Evolutionary conservation across 1,140 invertebrate species (phyloP).

Genomic region (Leptopilina clavipes): DNA sequence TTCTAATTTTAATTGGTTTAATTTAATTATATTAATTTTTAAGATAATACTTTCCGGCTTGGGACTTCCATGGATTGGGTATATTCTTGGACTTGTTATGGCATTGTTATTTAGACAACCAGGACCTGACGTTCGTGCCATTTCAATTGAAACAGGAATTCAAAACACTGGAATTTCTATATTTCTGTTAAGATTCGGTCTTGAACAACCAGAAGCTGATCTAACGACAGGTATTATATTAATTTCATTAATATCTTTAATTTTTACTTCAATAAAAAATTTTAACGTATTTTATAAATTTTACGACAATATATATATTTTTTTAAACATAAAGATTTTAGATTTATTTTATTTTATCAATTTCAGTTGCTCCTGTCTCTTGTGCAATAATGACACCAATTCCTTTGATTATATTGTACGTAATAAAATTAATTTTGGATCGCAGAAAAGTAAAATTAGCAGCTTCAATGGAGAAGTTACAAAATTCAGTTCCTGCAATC

Average conservation of each 20-base stretch:
- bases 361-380: slow-evolving; percentile 87
- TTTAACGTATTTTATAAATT: too few species aligned
- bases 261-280: too few species aligned
- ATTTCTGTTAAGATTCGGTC: slow-evolving; percentile 83
- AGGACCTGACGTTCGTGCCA: slow-evolving; percentile 84
- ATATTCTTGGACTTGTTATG: slow-evolving; percentile 81
- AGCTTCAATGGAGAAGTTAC: slow-evolving; percentile 53
- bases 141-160: slow-evolving; percentile 94
- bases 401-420: slow-evolving; percentile 81
- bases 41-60: slow-evolving; percentile 89
- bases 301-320: too few species aligned
- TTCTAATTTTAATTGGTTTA: neutral
- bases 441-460: slow-evolving; percentile 55
- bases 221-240: slow-evolving; percentile 83
- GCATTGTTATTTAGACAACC: slow-evolving; percentile 79
- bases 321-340: too few species aligned
- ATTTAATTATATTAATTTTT: slow-evolving; percentile 54
- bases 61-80: slow-evolving; percentile 91
- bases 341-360: slow-evolving; percentile 53
- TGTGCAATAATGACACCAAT: slow-evolving; percentile 95
- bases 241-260: too few species aligned
- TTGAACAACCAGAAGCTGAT: slow-evolving; percentile 85
- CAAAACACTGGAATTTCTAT: slow-evolving; percentile 97
- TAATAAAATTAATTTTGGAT: slow-evolving; percentile 65
- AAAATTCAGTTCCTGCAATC: slow-evolving; percentile 42